Evolutionary conservation across 2,888 invertebrate species (phyloP), one percentile per base, ranked within the genome.

Genomic region (Orthonevra nobilis): DNA sequence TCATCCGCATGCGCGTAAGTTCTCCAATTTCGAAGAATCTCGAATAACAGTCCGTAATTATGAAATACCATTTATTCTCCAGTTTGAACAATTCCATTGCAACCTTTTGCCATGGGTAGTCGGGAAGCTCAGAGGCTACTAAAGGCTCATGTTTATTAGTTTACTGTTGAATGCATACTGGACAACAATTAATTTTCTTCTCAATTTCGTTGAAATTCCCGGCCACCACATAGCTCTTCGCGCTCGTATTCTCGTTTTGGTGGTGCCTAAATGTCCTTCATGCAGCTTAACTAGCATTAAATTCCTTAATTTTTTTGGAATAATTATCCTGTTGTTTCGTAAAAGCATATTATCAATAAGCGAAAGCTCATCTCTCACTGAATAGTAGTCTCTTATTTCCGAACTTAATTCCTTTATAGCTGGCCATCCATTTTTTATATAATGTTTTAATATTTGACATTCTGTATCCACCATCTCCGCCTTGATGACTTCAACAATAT

Each of bases 21-120:
- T 34, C 34, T 3, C 7, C 6, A 7, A 52, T 20, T 34, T 34
- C 32, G 6, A 50, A 32, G 6, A 12, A 50, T 10, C 40, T 4
- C 9, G 15, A 56, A 40, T 15, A 56, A 19, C 17, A 40, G 10
- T 56, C 28, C 5, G 17, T 56, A 6, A 56, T 28, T 10, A 56
- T 9, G 0, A 40, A 3, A 10, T 56, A 56, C 17, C 40, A 56
- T 17, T 28, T 15, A n/a, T 26, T 46, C 26, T 38, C 26, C 3
- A 9, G 14, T 26, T 54, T 54, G 17, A 54, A 54, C 10, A 54
- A 23, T 23, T 23, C 54, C 23, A 54, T 54, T 7, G 36, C 36
- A 9, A 54, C 54, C 12, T 36, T 54, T 38, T 54, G 54, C 38
- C 54, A 54, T 1, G 23, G 23, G 6, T 26, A 26, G 6, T 19